These are phyloP conservation scores for Rhea americana DNA, from an alignment of 2,113 vertebrate species.

Conservation along the genomic window DNA sequence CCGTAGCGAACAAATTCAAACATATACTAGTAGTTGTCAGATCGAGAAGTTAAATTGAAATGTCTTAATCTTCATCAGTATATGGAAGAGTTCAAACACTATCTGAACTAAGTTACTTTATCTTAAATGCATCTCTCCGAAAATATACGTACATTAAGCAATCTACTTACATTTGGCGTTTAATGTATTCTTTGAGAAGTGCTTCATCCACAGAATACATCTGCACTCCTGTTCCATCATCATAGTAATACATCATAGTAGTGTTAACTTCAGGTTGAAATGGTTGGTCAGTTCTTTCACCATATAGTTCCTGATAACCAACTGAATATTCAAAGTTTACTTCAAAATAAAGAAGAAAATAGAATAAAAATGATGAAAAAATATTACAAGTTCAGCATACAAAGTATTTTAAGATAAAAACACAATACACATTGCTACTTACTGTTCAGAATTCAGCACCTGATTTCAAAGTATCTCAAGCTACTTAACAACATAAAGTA, in stretches of 20 bases:
- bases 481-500: neutral
- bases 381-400: neutral
- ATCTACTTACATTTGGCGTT: conserved; percentile 92
- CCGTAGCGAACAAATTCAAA: neutral
- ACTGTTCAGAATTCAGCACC: neutral
- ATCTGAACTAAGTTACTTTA: neutral
- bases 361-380: neutral
- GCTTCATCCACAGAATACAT: conserved; percentile 93
- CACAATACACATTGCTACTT: neutral
- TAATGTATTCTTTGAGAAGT: conserved; percentile 95
- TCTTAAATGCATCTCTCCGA: neutral
- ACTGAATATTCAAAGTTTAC: conserved; percentile 87
- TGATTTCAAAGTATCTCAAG: neutral
- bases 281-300: conserved; percentile 75
- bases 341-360: conserved; percentile 61
- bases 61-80: neutral
- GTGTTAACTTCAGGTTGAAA: conserved; percentile 79
- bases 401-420: neutral
- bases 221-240: conserved; percentile 88
- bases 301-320: conserved; percentile 80
- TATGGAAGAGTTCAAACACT: neutral
- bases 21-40: neutral
- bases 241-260: conserved; percentile 93
- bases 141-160: neutral
- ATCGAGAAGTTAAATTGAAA: neutral